Base-by-base conservation (phyloP, 92 coral and sea anemone genomes). In the Palythoa grandiflora region DNA sequence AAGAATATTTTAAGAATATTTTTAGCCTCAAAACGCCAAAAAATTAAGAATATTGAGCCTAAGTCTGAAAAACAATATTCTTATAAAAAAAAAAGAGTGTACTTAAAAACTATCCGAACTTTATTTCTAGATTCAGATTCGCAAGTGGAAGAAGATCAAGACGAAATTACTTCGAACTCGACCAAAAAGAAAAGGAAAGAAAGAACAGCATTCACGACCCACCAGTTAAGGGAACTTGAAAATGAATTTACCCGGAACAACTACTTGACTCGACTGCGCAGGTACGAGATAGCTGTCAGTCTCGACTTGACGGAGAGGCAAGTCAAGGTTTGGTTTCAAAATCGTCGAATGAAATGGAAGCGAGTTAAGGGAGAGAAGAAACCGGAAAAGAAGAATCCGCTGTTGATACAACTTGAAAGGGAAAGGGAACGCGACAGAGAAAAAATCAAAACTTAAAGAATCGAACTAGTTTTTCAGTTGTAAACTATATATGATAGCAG, bases 311-410 rank as follows among this genome's bases (percentile, higher is more conserved):
- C 99, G 20, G 99, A 96, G 75, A 91, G 99, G 75, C 99, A 96
- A 75, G 98, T 96, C 61, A 96, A 96, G 75, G 98, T 96, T 19
- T 96, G 98, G 98, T 96, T 96, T 74, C 98, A 96, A 86, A 96
- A 96, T 74, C 91, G 99, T 28, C 89, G 99, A 71, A 96, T 96
- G 99, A 96, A 96, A 71, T 96, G 99, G 99, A 96, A 96, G 83
- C 89, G 99, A 79, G 99, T 96, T 2, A 96, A 96, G 84, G 99
- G 98, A 50, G 98, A 96, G 87, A 96, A 94, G 74, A 96, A 96
- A 80, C 99, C 99, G 12, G 98, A 96, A 90, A 96, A 96, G 79
- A 96, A 96, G 91, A 93, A 96, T 9, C 93, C 96, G 66, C 77
- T 88, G 74, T 83, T 94, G 85, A 85, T 94, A 71, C 98, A 94